Evolutionary conservation across 2,888 invertebrate genomes (phyloP).

Genomic region (Ischnura elegans): DNA sequence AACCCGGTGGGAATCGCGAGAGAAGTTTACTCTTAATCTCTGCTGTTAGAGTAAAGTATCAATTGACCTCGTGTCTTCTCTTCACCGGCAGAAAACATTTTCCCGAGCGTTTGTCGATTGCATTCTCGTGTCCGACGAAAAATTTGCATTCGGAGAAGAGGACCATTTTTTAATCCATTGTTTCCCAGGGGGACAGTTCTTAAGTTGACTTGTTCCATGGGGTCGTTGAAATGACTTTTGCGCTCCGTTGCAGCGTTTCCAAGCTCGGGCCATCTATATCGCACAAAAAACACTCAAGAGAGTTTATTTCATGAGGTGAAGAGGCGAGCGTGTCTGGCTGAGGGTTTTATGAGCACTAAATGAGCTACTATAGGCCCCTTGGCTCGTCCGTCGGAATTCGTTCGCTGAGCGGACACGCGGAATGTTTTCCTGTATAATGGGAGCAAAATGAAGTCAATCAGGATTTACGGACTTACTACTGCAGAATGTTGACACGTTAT

Average conservation of each 20-base stretch:
- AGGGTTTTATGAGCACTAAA: conserved; percentile 12
- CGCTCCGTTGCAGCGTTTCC: background rate
- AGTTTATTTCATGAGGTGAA: background rate
- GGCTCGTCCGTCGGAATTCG: background rate
- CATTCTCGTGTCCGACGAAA: background rate
- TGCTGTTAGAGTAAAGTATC: too few species aligned
- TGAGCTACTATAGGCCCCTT: background rate
- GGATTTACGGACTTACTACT: too few species aligned
- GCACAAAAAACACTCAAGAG: background rate
- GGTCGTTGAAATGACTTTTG: background rate
- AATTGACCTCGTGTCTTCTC: too few species aligned
- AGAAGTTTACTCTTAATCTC: too few species aligned
- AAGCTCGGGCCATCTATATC: background rate
- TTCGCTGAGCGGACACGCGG: background rate
- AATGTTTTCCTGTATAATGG: background rate
- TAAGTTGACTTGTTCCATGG: background rate
- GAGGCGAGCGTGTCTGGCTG: conserved; percentile 15
- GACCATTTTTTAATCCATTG: background rate
- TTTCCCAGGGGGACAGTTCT: background rate
- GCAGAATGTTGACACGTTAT: too few species aligned
- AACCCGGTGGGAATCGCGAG: too few species aligned
- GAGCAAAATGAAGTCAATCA: background rate
- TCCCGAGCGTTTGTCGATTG: background rate
- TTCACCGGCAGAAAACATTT: background rate
- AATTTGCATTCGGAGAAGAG: background rate